Conservation (phyloP, 1,140 invertebrate species). For the Sycobia sp. region DNA sequence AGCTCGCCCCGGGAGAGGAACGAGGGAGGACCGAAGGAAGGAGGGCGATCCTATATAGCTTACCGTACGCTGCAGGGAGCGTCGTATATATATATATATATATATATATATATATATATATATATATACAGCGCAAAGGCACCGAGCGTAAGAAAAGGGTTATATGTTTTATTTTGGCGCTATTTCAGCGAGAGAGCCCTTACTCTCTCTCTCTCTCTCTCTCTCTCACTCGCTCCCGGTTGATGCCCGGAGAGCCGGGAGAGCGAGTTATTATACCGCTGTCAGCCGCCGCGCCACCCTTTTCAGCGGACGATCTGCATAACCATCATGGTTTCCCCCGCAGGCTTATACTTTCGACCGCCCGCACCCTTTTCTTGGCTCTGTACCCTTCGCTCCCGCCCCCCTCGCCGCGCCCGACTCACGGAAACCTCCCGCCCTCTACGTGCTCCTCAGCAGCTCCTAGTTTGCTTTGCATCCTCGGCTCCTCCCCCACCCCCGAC, state of each 20-base stretch:
- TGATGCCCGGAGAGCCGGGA: slow-evolving; percentile 6
- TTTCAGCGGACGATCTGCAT: slow-evolving; percentile 49
- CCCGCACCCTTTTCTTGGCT: slow-evolving; percentile 11
- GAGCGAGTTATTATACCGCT: slow-evolving; percentile 45
- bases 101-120: no score
- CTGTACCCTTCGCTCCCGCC: neutral
- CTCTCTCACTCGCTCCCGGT: no score
- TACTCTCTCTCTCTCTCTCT: no score
- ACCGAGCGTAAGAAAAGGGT: slow-evolving; percentile 26
- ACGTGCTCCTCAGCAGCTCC: neutral
- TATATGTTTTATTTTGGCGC: slow-evolving; percentile 36
- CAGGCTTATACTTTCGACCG: slow-evolving; percentile 21
- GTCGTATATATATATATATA: no score
- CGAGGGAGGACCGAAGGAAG: slow-evolving; percentile 7
- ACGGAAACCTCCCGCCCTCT: neutral
- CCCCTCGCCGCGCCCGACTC: neutral
- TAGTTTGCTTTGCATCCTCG: no score
- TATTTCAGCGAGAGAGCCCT: slow-evolving; percentile 26
- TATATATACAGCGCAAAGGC: no score
- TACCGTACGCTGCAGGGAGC: no score
- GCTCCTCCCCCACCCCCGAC: no score
- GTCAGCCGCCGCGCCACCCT: slow-evolving; percentile 46
- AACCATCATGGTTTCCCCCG: slow-evolving; percentile 46
- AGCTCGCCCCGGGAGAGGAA: no score
- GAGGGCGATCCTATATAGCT: slow-evolving; percentile 29